Base-by-base conservation (phyloP, 2,888 invertebrate genomes). In the Tuberolachnus salignus region DNA sequence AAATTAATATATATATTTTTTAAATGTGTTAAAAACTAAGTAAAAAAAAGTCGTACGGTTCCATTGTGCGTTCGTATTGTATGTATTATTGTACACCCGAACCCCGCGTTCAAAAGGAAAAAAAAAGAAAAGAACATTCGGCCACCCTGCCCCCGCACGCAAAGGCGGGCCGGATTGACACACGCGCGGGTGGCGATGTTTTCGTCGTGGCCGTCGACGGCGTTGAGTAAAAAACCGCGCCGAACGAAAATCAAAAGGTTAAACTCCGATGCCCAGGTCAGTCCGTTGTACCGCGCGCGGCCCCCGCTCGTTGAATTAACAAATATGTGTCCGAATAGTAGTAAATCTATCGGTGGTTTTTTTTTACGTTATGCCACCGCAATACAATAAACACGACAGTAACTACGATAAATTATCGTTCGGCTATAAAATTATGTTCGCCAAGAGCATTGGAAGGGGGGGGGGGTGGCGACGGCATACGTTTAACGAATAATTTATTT, bases 191-290 rank as follows among this genome's bases (percentile, higher is more conserved):
- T 9, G 1, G 13, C 1, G 8, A 34, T 46, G 14, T 1, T 55
- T 14, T 26, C 14, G 16, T 4, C n/a, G 11, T 1, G 10, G 51
- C 1, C 34, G 26, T 53, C 74, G 26, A 26, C 49, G 21, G 19
- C n/a, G 23, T 59, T 69, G 34, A n/a, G 23, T 34, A 44, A 51
- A 21, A 59, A 78, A 69, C 49, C 34, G 14, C 78, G 57, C n/a
- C 78, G 67, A 16, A 9, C 49, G 51, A 78, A 78, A 78, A 51
- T 78, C 19, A 78, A 78, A 59, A 46, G 23, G 59, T 59, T 69
- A 13, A 78, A 78, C 51, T 78, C 78, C 49, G 78, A 78, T 10
- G 78, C 42, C 3, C 78, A 78, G 78, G 78, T 78, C 57, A 78
- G 78, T 75, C 44, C n/a, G 16, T 55, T 13, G n/a, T n/a, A n/a